phyloP scores from a whole-genome alignment of 2,113 vertebrate genomes.

The Capricornis sumatraensis region DNA sequence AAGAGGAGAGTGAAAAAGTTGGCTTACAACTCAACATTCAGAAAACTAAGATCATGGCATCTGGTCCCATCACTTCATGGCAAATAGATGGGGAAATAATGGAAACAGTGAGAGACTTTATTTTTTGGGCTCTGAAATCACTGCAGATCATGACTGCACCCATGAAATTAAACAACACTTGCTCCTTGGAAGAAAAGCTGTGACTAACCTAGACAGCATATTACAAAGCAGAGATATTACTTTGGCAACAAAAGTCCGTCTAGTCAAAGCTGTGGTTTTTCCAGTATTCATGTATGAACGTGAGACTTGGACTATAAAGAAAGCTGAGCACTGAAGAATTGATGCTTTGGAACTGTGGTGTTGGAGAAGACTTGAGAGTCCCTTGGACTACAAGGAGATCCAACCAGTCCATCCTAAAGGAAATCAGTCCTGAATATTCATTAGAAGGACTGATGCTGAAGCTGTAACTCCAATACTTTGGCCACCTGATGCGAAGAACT shows the following conservation, averaged over 20 bases:
- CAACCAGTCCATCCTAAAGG: background rate
- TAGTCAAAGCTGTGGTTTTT: background rate
- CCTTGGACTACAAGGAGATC: background rate
- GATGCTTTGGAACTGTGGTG: background rate
- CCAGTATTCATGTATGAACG: background rate
- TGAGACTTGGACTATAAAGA: background rate
- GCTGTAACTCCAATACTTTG: background rate
- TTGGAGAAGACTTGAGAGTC: background rate
- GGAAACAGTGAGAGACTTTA: background rate
- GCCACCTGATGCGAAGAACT: fast-evolving
- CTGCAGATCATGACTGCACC: background rate
- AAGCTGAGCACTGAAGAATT: background rate
- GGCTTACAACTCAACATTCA: background rate
- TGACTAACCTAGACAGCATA: background rate
- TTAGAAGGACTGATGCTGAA: background rate
- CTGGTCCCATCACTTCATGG: background rate
- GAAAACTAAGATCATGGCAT: background rate
- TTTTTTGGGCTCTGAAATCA: background rate
- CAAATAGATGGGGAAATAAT: background rate
- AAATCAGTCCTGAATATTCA: background rate
- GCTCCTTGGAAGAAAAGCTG: background rate
- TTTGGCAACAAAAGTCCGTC: background rate
- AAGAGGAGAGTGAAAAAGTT: background rate
- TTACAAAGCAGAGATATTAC: background rate
- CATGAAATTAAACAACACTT: background rate